Base-by-base conservation (phyloP, 2,113 vertebrate species). In the Gymnobelideus leadbeateri region DNA sequence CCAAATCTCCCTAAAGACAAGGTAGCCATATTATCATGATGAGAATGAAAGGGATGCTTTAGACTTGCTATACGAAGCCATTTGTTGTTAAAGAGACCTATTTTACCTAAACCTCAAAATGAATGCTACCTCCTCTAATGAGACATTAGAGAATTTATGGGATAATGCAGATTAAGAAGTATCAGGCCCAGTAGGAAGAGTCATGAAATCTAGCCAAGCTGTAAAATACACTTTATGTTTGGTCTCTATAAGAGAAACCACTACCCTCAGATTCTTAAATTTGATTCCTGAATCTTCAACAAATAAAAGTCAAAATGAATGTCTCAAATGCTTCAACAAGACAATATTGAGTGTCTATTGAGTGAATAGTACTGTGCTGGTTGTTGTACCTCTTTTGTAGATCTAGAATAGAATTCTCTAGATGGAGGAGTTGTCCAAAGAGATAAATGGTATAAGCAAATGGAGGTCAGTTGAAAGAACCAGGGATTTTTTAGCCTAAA, bases 321-420 rank as follows among this genome's bases (percentile, higher is more conserved):
- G 37, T 61, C 57, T 31, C 57, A 61, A 61, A 61, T 61, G 57
- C 57, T 31, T 61, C 57, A 31, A 12, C 61, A 37, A 68, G 11
- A 53, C 21, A 3, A 52, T 52, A 23, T 31, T 53, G 43, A 93
- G 31, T 84, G 47, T 3, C 91, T 31, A 52, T 28, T 90, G 19
- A 25, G 19, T 93, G 55, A 95, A 31, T 95, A 91, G 37, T 46
- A 25, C 94, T 43, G 46, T 91, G 51, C 49, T 92, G 8, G 8
- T 57, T 57, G 26, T 57, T 57, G 55, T 28, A 57, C 26, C 55
- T 57, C 26, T 8, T 57, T 28, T 57, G 26, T 57, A 57, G 55
- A 28, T 57, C 26, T 24, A 57, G 26, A 57, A 28, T 57, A 57
- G 55, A 28, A 28, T 57, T 2, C 2, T 57, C 55, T 57, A 25